Evolutionary conservation across 2,888 invertebrate species (phyloP).

Genomic region (Archips crataeganus): DNA sequence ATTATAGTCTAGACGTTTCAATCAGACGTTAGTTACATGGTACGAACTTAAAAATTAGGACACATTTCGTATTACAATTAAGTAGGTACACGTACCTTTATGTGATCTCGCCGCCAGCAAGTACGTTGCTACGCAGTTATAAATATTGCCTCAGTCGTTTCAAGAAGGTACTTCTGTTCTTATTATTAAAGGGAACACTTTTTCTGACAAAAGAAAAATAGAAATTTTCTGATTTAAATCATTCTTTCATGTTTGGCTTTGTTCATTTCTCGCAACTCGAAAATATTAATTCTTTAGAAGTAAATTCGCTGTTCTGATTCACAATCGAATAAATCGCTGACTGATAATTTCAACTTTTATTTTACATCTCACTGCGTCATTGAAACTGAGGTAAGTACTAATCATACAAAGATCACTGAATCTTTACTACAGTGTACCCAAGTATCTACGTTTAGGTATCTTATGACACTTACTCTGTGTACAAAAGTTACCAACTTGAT

Average conservation of each 20-base stretch:
- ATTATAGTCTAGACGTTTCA: too few relatives aligned
- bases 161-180: neutral
- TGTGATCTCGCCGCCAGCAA: neutral
- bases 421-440: too few relatives aligned
- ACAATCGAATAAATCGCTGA: neutral
- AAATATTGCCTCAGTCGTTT: neutral
- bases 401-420: too few relatives aligned
- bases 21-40: too few relatives aligned
- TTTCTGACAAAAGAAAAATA: conserved; percentile 2
- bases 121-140: neutral
- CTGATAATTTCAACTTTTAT: neutral
- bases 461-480: neutral
- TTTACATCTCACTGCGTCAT: neutral
- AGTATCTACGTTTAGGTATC: too few relatives aligned
- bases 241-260: conserved; percentile 1
- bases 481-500: neutral
- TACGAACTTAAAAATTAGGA: too few relatives aligned
- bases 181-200: conserved; percentile 3
- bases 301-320: neutral
- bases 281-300: neutral
- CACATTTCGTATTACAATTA: too few relatives aligned
- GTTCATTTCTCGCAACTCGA: neutral
- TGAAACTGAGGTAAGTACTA: neutral
- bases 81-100: neutral
- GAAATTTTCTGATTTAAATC: conserved; percentile 3